phyloP scores from a whole-genome alignment of 2,113 vertebrate species.

The Leptodactylus fuscus region DNA sequence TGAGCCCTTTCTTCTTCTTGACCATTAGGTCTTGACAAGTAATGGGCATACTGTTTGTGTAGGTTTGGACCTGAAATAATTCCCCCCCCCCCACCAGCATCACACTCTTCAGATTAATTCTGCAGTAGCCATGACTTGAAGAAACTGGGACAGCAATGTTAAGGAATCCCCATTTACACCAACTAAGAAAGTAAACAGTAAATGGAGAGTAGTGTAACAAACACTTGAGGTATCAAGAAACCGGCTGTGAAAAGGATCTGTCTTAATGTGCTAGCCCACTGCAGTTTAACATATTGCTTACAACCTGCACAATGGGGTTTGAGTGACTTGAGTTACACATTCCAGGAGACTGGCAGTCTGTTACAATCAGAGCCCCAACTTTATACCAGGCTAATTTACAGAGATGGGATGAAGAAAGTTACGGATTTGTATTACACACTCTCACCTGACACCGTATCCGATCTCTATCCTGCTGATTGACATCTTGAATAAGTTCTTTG shows the following conservation, averaged over 20 bases:
- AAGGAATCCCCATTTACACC: slow-evolving; percentile 77
- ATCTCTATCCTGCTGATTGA: slow-evolving; percentile 92
- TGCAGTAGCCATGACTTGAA: slow-evolving; percentile 65
- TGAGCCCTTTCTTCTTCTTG: neutral
- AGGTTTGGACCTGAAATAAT: slow-evolving; percentile 56
- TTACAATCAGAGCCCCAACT: slow-evolving; percentile 81
- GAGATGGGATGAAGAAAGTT: slow-evolving; percentile 82
- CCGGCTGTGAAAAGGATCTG: slow-evolving; percentile 80
- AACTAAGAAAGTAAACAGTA: slow-evolving; percentile 81
- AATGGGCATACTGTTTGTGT: neutral
- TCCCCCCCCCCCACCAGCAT: slow-evolving; percentile 29
- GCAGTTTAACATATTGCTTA: slow-evolving; percentile 89
- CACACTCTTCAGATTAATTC: slow-evolving; percentile 64
- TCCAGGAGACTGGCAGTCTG: slow-evolving; percentile 84
- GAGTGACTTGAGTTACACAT: slow-evolving; percentile 86
- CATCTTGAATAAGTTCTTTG: slow-evolving; percentile 98
- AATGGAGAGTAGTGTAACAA: slow-evolving; percentile 83
- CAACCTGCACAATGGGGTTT: slow-evolving; percentile 81
- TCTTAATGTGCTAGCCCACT: slow-evolving; percentile 82
- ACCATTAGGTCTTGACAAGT: slow-evolving; percentile 7
- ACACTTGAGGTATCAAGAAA: slow-evolving; percentile 81
- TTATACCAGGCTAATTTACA: slow-evolving; percentile 81
- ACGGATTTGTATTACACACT: slow-evolving; percentile 90
- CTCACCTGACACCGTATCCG: slow-evolving; percentile 94
- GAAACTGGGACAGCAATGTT: slow-evolving; percentile 72